These are phyloP conservation scores for Python bivittatus DNA, from an alignment of 2,113 vertebrate species.

Conservation along the genomic window DNA sequence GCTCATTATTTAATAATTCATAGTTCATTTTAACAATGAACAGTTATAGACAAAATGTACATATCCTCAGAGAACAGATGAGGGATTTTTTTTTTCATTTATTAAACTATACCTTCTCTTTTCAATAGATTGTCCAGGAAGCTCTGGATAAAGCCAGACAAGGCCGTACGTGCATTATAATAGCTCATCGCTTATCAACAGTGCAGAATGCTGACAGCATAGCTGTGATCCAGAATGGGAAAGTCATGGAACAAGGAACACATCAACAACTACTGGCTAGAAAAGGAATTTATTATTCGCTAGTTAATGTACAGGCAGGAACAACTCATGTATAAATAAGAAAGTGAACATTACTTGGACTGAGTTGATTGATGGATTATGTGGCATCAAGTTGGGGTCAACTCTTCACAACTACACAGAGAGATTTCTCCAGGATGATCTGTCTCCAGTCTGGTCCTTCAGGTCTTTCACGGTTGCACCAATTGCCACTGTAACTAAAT, in stretches of 20 bases:
- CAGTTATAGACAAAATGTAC: not conserved
- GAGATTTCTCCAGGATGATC: not conserved
- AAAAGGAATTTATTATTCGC: constrained; percentile 83
- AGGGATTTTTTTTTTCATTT: not conserved
- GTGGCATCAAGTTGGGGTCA: not conserved
- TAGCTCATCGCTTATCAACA: constrained; percentile 92
- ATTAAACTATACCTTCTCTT: constrained; percentile 1
- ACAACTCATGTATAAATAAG: constrained; percentile 32
- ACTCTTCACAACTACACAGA: not conserved
- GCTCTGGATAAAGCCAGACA: constrained; percentile 88
- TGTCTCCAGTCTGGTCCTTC: not conserved
- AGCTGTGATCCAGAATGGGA: constrained; percentile 83
- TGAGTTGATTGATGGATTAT: not conserved
- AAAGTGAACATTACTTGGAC: not conserved
- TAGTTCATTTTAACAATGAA: not conserved
- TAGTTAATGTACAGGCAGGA: constrained; percentile 83
- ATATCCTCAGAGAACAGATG: not conserved
- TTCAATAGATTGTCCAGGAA: constrained; percentile 87
- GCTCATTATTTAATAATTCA: not conserved
- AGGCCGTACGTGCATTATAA: constrained; percentile 90
- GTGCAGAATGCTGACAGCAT: constrained; percentile 90
- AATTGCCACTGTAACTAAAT: not conserved
- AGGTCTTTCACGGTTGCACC: not conserved
- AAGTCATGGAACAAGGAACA: constrained; percentile 83
- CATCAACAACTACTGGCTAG: constrained; percentile 89